phyloP scores from a whole-genome alignment of 2,888 invertebrate species.

The Byasa hedistus region DNA sequence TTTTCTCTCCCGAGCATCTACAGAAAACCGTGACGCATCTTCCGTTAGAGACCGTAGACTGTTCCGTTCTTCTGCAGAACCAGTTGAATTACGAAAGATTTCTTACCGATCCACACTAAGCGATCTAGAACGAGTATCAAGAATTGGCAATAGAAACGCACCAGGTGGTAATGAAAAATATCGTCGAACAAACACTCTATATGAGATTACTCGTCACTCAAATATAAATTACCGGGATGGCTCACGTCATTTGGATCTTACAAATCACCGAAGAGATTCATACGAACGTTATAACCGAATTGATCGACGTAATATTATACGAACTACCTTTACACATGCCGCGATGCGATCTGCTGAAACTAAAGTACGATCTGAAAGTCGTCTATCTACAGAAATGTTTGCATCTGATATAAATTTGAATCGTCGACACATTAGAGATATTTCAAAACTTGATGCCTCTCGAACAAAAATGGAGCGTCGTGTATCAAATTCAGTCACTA shows the following conservation, averaged over 20 bases:
- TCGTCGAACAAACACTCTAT: background rate
- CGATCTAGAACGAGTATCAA: background rate
- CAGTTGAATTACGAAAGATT: background rate
- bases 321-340: no score
- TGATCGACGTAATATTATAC: no score
- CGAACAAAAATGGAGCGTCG: no score
- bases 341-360: background rate
- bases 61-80: background rate
- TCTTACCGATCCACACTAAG: background rate
- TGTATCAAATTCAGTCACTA: no score
- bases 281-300: no score
- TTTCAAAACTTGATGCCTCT: no score
- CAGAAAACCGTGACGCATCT: background rate
- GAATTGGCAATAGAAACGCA: background rate
- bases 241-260: no score
- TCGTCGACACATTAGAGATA: background rate
- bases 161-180: background rate
- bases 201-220: background rate
- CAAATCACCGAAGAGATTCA: no score
- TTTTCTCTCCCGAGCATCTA: background rate
- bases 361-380: conserved; percentile 1
- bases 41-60: background rate
- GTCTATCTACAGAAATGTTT: background rate
- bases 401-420: background rate
- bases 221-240: no score